Base-by-base conservation (phyloP, 2,797 vertebrate species). In the Thaleichthys pacificus region DNA sequence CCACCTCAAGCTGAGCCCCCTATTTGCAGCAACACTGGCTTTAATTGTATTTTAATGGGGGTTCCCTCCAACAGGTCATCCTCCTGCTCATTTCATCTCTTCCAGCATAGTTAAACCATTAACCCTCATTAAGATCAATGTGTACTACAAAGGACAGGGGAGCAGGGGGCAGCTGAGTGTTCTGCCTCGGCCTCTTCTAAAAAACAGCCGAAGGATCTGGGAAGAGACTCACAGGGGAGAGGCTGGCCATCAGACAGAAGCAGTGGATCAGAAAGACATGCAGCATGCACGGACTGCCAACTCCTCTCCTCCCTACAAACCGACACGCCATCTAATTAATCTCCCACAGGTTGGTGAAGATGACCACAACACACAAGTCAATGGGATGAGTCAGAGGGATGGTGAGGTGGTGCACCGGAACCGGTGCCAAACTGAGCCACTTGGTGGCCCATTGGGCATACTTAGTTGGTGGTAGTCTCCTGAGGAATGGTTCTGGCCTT, bases 1-100 rank as follows among this genome's bases (percentile, higher is more conserved):
- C 42, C 61, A 58, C 61, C 56, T 76, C 63, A 68, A 72, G 63
- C 56, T 51, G 51, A n/a, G 58, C 19, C 47, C 51, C 56, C 71
- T 22, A 74, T 73, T 80, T 77, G 74, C 19, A 62, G 42, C 54
- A 64, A 62, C 66, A 66, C 26, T 60, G 72, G 64, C n/a, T 22
- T 69, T 81, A 83, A 83, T 80, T 83, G 75, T 69, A 67, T 74
- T 80, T 85, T 81, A 83, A 78, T 81, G 75, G 61, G 38, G 56
- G 71, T 58, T 77, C 71, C 71, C 73, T 32, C 61, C 63, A 68
- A 82, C 63, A 79, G 79, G 77, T 76, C 79, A 81, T 49, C 62
- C 75, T 73, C 68, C 70, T 51, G 21, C 47, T 54, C 63, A 64
- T 60, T 75, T 74, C 68, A 67, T 72, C 62, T 74, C 69, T 71